Base-by-base conservation (phyloP, 2,888 invertebrate species). In the Andrena flavipes region DNA sequence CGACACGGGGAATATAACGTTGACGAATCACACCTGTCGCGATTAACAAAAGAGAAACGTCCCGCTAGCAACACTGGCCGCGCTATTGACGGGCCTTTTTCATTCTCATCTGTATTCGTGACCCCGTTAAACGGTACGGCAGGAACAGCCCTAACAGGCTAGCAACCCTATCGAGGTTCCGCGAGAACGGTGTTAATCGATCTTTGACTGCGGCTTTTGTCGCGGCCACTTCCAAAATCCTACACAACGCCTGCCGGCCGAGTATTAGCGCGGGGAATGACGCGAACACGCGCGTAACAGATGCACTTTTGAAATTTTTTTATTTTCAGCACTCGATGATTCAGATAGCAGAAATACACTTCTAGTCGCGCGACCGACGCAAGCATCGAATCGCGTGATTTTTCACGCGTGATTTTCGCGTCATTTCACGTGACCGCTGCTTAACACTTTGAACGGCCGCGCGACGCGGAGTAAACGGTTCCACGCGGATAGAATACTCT, bases 41-140 rank as follows among this genome's bases (percentile, higher is more conserved):
- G 33, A 62, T 77, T 62, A 68, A 71, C 64, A 80, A 71, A 71
- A 51, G 70, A 23, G 59, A 65, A 78, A 70, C 29, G 42, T 67
- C 64, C 23, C 26, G 33, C 33, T 64, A 68, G 68, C 56, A 68
- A 69, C 68, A 56, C 56, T 80, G 68, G 51, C 68, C 73, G 42
- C 30, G 49, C 54, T 60, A 73, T 82, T 73, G 82, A 65, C 76
- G 64, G 48, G 54, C 59, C 48, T 83, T 83, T 73, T 82, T 77
- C 72, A 78, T 63, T 62, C 63, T 26, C 23, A 4, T 0, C 68
- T 35, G 65, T n/a, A 79, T 76, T 79, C 62, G 64, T 79, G 79
- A 83, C 76, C 74, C 51, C 59, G 49, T 77, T 84, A 71, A 74
- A 59, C 42, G 59, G 54, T 67, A 71, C 51, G 30, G 51, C 56